Percentiles rank a stretch among this genome's conserved stretches.
Evolutionary conservation across 1,140 invertebrate species (phyloP).

Genomic region (Tetramorium simillimum): DNA sequence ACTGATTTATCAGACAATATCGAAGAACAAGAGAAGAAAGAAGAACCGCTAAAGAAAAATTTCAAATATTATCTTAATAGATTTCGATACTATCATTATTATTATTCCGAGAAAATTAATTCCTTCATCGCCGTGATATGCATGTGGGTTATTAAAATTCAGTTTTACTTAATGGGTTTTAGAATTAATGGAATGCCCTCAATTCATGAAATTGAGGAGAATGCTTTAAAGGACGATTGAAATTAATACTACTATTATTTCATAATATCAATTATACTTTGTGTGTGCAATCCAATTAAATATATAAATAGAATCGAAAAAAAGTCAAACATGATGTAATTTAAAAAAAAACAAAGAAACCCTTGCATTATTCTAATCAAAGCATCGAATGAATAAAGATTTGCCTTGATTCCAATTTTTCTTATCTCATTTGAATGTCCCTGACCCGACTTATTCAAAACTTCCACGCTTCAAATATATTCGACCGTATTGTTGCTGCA

Average conservation of each 20-base stretch:
- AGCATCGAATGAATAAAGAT: constrained; percentile 1
- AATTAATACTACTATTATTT: background rate
- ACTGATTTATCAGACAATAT: background rate
- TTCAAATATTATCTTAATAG: constrained; percentile 66
- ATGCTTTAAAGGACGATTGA: background rate
- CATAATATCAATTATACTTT: background rate
- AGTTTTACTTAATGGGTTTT: constrained; percentile 42
- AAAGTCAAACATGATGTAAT: background rate
- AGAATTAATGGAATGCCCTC: background rate
- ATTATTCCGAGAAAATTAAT: constrained; percentile 53
- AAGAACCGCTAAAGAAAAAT: background rate
- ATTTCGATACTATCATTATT: constrained; percentile 71
- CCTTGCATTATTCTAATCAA: constrained; percentile 5
- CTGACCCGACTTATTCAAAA: background rate
- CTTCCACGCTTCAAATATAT: constrained; percentile 25
- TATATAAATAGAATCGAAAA: background rate
- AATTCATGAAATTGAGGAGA: constrained; percentile 6
- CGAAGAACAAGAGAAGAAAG: background rate
- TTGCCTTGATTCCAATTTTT: background rate
- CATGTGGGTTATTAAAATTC: constrained; percentile 61
- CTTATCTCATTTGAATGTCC: constrained; percentile 27
- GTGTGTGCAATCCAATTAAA: background rate
- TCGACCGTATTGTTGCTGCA: constrained; percentile 14
- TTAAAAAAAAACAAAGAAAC: background rate
- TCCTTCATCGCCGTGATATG: constrained; percentile 32